Evolutionary conservation across 2,797 vertebrate species (phyloP).

Genomic region (Linurgus olivaceus): DNA sequence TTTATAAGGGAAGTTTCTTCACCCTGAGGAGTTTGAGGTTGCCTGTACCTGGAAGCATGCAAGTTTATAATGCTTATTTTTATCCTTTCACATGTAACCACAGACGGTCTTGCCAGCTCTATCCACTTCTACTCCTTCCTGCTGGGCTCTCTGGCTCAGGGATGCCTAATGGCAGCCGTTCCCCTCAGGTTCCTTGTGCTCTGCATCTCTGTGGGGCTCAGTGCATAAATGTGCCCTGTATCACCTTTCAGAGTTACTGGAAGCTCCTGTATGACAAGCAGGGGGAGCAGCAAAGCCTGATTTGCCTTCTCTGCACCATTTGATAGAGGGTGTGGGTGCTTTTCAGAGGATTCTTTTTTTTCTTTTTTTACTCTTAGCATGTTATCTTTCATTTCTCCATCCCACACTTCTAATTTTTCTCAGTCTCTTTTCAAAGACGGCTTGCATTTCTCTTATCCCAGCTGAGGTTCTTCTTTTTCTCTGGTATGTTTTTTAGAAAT

Average conservation of each 20-base stretch:
- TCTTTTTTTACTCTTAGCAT: background rate
- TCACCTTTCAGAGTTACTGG: background rate
- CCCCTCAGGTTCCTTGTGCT: background rate
- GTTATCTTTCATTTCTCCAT: constrained; percentile 4
- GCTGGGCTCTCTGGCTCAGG: background rate
- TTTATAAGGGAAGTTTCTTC: constrained; percentile 33
- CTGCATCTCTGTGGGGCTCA: background rate
- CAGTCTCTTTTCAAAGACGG: background rate
- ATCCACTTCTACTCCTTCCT: background rate
- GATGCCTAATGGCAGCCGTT: background rate
- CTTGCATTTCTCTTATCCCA: background rate
- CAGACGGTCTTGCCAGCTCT: background rate
- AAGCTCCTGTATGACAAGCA: background rate
- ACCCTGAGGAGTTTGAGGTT: constrained; percentile 40
- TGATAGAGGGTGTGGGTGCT: background rate
- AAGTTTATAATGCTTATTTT: constrained; percentile 45
- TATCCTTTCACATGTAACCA: background rate
- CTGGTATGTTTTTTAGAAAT: background rate
- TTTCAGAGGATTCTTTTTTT: background rate
- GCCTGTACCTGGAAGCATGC: constrained; percentile 36
- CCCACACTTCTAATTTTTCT: constrained; percentile 16
- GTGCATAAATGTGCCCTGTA: background rate
- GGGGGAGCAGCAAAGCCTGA: background rate
- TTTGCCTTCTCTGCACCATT: background rate
- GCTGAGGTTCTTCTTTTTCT: background rate